Base-by-base conservation (phyloP, 2,888 invertebrate genomes). In the Nowickia ferox region DNA sequence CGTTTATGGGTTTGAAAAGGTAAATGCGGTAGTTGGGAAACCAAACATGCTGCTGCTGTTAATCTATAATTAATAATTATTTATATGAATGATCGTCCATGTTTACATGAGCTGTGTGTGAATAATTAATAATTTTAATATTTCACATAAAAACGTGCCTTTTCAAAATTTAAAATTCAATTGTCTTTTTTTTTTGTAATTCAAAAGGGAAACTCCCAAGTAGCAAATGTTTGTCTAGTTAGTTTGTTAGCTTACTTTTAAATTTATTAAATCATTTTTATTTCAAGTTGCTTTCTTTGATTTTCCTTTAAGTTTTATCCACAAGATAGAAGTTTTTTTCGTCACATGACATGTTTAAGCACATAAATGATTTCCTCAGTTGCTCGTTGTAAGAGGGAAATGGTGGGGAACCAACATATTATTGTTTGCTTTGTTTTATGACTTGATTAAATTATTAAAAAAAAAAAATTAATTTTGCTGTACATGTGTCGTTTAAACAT, bases 21-120 rank as follows among this genome's bases (percentile, higher is more conserved):
- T 63, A 78, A 74, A 84, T 42, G 84, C 74, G 68, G 84, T 79
- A 84, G 84, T 74, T 61, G 40, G 6, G 30, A n/a, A 75, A 68
- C 59, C 44, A 2, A 79, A 66, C 71, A 81, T 75, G 79, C 53
- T 65, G 65, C 59, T 84, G 38, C 19, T 55, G 71, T 57, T 80
- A 48, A 66, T 51, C 57, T 66, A 53, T 78, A 63, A 71, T 71
- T 53, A 78, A 78, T 59, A 78, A 63, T 63, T 53, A 57, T 17
- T 71, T 71, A 10, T 61, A 48, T 11, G 30, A 30, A 13, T 30
- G 40, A 48, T 61, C 53, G 17, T 53, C 15, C 48, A 15, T 63
- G n/a, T 48, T 13, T n/a, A n/a, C n/a, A 38, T 59, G 38, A 68
- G 10, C 57, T 17, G 42, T 53, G 42, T 76, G 46, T 66, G 66